Evolutionary conservation across 1,140 invertebrate genomes (phyloP), one percentile per base, ranked within the genome.

Genomic region (Danaus plexippus): DNA sequence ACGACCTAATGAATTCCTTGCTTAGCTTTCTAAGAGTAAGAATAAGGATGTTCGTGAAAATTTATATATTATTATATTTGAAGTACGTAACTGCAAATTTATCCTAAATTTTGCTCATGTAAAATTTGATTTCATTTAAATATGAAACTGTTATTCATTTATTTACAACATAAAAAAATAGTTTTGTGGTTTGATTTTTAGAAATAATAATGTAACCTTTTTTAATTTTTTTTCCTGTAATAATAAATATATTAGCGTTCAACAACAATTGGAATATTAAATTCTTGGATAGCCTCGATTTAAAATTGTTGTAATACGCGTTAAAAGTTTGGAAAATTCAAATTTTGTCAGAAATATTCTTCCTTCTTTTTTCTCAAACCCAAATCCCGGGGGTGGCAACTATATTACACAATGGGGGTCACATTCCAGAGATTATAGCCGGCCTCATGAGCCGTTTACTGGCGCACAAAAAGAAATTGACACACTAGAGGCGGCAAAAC

Each of bases 1-100:
- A 79, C 70, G 73, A 78, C 71, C 73, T 83, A 83, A 83, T 83
- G 77, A 80, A 80, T 80, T 75, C 77, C 69, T 67, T 53, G 52
- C 52, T 69, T 66, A 69, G 64, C 70, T 69, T 67, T 67, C 11
- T 13, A 11, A 32, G 43, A 51, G 2, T n/a, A 63, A 15, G 52
- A 43, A 54, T 46, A 51, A 15, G 46, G 40, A 12, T 32, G 55
- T 15, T 54, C 15, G 52, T 60, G 57, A 52, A 57, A 63, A 52
- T 66, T 60, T 48, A 13, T 32, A 32, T 32, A 32, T 32, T 32
- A 32, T 32, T 32, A 5, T 32, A 32, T 32, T 32, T 32, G 22
- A 32, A 3, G 22, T 32, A 32, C 22, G 22, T 32, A 32, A 6
- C 22, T 32, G 22, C 4, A 32, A 32, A 32, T 32, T 32, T 32